These are phyloP conservation scores for Sylvia borin DNA, from an alignment of 2,797 vertebrate species.

Conservation along the genomic window DNA sequence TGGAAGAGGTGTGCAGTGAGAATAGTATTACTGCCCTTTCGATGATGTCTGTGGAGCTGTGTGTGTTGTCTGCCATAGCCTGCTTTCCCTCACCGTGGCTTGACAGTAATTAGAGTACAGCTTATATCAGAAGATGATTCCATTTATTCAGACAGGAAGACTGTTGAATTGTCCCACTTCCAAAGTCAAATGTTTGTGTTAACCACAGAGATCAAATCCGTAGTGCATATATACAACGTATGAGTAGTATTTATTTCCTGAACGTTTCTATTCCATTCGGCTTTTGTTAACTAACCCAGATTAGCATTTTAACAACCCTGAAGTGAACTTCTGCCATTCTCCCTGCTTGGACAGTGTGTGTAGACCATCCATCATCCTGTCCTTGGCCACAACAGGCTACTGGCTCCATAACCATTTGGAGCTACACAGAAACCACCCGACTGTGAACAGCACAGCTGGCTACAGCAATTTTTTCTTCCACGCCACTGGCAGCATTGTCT, in stretches of 20 bases:
- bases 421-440: slow-evolving; percentile 77
- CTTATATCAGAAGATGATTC: slow-evolving; percentile 35
- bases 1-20: slow-evolving; percentile 54
- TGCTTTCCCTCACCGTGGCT: neutral
- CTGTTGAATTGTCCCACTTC: slow-evolving; percentile 31
- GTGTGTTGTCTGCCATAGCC: neutral
- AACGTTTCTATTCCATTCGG: slow-evolving; percentile 66
- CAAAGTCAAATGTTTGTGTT: slow-evolving; percentile 49
- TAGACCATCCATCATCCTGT: slow-evolving; percentile 84
- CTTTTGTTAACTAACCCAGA: slow-evolving; percentile 80
- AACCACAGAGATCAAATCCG: slow-evolving; percentile 49
- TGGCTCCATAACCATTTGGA: slow-evolving; percentile 80
- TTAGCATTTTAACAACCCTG: slow-evolving; percentile 86
- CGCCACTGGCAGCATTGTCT: slow-evolving; percentile 84
- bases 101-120: neutral
- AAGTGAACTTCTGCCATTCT: slow-evolving; percentile 83
- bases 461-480: slow-evolving; percentile 80
- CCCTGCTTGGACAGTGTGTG: slow-evolving; percentile 75
- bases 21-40: slow-evolving; percentile 3
- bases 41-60: neutral
- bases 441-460: slow-evolving; percentile 89
- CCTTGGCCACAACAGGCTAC: slow-evolving; percentile 82
- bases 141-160: slow-evolving; percentile 30
- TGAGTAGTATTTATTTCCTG: slow-evolving; percentile 59
- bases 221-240: slow-evolving; percentile 4